These are phyloP conservation scores for Eublepharis macularius DNA, from an alignment of 2,113 vertebrate genomes.

Conservation along the genomic window DNA sequence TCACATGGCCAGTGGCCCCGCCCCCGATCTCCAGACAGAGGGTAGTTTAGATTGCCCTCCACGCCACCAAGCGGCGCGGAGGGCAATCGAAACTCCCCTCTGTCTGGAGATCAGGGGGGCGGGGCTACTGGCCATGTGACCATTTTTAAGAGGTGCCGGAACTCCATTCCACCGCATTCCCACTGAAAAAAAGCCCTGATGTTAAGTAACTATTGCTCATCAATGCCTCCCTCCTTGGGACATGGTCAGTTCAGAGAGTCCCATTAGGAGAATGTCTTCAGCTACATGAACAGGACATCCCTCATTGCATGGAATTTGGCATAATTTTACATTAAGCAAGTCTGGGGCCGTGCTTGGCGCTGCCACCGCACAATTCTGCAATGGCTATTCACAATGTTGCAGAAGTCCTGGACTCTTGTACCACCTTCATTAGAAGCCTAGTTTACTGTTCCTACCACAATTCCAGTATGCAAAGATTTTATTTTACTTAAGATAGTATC, in stretches of 20 bases:
- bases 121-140: too few relatives aligned
- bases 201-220: background rate
- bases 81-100: too few relatives aligned
- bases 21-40: too few relatives aligned
- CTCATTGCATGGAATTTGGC: background rate
- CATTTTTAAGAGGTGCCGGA: too few relatives aligned
- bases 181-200: too few relatives aligned
- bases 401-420: background rate
- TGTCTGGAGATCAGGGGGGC: too few relatives aligned
- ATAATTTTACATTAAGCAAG: background rate
- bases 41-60: too few relatives aligned
- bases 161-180: too few relatives aligned
- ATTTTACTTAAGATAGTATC: too few relatives aligned
- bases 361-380: background rate
- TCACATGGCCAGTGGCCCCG: too few relatives aligned
- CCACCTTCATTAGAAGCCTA: background rate
- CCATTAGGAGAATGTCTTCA: background rate
- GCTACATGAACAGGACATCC: background rate
- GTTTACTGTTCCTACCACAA: background rate
- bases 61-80: too few relatives aligned
- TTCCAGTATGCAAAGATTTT: background rate
- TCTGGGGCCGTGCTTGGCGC: too few relatives aligned
- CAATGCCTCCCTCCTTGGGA: background rate
- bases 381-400: background rate
- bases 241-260: background rate